Base-by-base conservation (phyloP, 2,888 invertebrate species). In the Ormyrus pomaceus region DNA sequence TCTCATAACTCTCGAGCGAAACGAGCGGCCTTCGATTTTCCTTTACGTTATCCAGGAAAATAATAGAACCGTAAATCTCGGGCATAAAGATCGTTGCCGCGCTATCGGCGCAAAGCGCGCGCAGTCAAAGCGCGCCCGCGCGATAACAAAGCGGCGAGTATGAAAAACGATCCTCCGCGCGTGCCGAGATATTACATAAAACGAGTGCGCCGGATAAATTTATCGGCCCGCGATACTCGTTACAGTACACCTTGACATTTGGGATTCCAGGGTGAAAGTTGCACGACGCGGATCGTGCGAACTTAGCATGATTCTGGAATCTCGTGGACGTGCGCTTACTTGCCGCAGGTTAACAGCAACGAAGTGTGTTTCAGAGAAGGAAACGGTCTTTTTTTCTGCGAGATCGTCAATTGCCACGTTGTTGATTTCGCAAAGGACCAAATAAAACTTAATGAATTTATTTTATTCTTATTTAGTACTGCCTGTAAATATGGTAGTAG, bases 181-280 rank as follows among this genome's bases (percentile, higher is more conserved):
- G 46, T 34, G 0, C 7, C 10, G 8, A 5, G 45, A 13, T 50
- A 75, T 80, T 80, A 80, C 76, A 71, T 80, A 76, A 80, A 80
- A 34, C 51, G 8, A 45, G 79, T 50, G 66, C 72, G 78, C 71
- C 56, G 81, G 79, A 80, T 83, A 82, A 10, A 83, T 83, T 83
- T 84, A 82, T 83, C 80, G 77, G 56, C 66, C 70, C 53, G 62
- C 72, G 50, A 45, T 59, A 74, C 74, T 55, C 62, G 64, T 53
- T 75, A 80, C 79, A 80, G 79, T 83, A 82, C 80, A 83, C 83
- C 83, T 82, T 84, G 84, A 84, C 84, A 83, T 84, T 84, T 83
- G 83, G 82, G 82, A 84, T 82, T 83, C 83, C 83, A 83, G 83
- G 81, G 84, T 84, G 83, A 83, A 84, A 83, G 83, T 83, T 83